Base-by-base conservation (phyloP, 2,888 invertebrate species). In the Podotricha telesiphe region DNA sequence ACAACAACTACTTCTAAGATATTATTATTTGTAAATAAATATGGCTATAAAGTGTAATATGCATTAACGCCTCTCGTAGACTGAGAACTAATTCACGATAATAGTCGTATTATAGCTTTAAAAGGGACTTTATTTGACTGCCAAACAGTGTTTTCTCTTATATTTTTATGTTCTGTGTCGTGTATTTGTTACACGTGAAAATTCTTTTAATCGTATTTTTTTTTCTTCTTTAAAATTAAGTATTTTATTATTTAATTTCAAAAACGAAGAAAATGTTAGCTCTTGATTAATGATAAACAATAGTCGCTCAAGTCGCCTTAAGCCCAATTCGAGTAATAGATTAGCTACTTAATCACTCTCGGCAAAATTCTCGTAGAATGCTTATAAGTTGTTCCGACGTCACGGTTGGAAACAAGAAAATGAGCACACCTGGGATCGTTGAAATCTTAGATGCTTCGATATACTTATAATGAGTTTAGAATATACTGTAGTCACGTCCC, bases 231-330 rank as follows among this genome's bases (percentile, higher is more conserved):
- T 5, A 28, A 28, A 5, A 28, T 28, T 28, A 5, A 28, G 28
- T 28, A 5, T 28, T 28, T 28, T 28, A 59, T n/a, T 50, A 42
- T 48, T 11, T 0, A 58, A 22, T 11, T 45, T 28, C 20, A 20
- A 15, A 0, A 19, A n/a, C 20, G n/a, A 22, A 59, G 37, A 20
- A 59, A 40, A 45, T 22, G 42, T 59, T 11, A 22, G 42, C 59
- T 28, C 15, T n/a, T n/a, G 42, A 11, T 45, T 28, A 1, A 22
- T 59, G 40, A 22, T 42, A 42, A 59, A 66, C 66, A 66, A 66
- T 59, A 15, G 51, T 17, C 22, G n/a, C n/a, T 65, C 11, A 20
- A 62, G 48, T 48, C 8, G 59, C 59, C 50, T 50, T 17, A 19
- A 50, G 59, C 50, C 19, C 48, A 13, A 50, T 48, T 48, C 19